Percentiles rank a stretch among this genome's conserved stretches.
Evolutionary conservation across 2,888 invertebrate species (phyloP).

Genomic region (Venusia cambrica): DNA sequence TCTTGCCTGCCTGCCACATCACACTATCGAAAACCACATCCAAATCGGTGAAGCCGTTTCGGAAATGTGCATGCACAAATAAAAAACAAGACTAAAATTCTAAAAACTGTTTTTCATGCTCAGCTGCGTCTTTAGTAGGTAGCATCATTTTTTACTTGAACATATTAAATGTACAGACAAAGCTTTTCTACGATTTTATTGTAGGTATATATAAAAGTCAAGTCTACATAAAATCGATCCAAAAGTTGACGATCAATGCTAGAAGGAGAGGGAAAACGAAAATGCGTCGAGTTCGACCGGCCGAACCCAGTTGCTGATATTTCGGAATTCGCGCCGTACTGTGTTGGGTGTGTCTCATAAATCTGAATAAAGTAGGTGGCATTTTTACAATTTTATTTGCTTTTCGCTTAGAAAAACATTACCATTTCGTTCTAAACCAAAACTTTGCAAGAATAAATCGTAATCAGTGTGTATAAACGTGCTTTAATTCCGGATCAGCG

Average conservation of each 20-base stretch:
- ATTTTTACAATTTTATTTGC: slow-evolving; percentile 23
- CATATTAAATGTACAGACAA: no score
- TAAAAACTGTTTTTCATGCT: no score
- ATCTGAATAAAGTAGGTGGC: slow-evolving; percentile 60
- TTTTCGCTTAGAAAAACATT: slow-evolving; percentile 9
- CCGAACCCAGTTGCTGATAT: slow-evolving; percentile 58
- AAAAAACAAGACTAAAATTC: no score
- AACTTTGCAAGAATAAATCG: slow-evolving; percentile 9
- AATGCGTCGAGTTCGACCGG: slow-evolving; percentile 56
- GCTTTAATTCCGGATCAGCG: slow-evolving; percentile 27
- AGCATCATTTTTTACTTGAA: no score
- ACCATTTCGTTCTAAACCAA: slow-evolving; percentile 12
- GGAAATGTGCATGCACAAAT: no score
- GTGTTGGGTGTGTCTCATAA: slow-evolving; percentile 66
- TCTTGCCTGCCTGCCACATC: no score
- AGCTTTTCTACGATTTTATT: neutral
- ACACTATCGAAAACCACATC: no score
- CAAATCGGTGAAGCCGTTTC: no score
- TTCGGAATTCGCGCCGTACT: slow-evolving; percentile 59
- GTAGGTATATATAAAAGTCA: slow-evolving; percentile 2
- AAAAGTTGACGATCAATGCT: slow-evolving; percentile 49
- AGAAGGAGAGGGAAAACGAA: slow-evolving; percentile 68
- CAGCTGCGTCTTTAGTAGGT: no score
- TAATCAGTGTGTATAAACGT: slow-evolving; percentile 9
- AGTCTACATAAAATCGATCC: slow-evolving; percentile 26